A percentile compares a stretch with the other conserved stretches of the same genome.
Evolutionary conservation across 2,113 vertebrate genomes (phyloP).

Genomic region (Oreochromis niloticus): DNA sequence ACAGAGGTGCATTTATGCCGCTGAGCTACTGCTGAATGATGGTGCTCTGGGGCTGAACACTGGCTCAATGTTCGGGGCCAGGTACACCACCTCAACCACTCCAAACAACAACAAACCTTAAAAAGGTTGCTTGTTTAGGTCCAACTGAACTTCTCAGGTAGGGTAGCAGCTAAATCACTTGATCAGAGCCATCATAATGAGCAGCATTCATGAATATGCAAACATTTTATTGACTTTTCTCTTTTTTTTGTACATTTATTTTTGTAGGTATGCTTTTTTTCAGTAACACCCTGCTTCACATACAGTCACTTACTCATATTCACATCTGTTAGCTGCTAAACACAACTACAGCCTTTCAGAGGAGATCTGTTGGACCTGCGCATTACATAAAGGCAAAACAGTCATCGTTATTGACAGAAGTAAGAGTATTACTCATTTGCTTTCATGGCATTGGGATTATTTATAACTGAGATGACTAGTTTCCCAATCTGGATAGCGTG

Average conservation of each 20-base stretch:
- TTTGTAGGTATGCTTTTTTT: neutral
- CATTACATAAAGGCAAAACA: neutral
- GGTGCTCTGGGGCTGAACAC: slow-evolving; percentile 42
- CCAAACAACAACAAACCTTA: slow-evolving; percentile 50
- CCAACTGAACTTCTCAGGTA: slow-evolving; percentile 15
- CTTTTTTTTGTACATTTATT: neutral
- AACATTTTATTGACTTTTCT: neutral
- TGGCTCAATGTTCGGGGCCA: slow-evolving; percentile 56
- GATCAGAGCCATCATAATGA: slow-evolving; percentile 19
- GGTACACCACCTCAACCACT: slow-evolving; percentile 35
- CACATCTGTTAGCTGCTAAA: slow-evolving; percentile 1
- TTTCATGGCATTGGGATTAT: slow-evolving; percentile 1
- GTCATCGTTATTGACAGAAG: slow-evolving; percentile 5
- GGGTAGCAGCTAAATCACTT: neutral
- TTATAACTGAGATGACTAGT: neutral
- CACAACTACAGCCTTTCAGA: slow-evolving; percentile 4
- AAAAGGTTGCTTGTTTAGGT: slow-evolving; percentile 42
- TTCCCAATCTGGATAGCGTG: neutral
- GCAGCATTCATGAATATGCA: slow-evolving; percentile 37
- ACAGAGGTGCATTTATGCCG: slow-evolving; percentile 49
- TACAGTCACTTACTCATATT: neutral
- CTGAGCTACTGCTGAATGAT: slow-evolving; percentile 20
- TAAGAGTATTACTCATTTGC: slow-evolving; percentile 6
- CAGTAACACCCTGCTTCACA: neutral
- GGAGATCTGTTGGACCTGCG: neutral